Base-by-base conservation (phyloP, 2,113 vertebrate species). In the Vidua chalybeata region DNA sequence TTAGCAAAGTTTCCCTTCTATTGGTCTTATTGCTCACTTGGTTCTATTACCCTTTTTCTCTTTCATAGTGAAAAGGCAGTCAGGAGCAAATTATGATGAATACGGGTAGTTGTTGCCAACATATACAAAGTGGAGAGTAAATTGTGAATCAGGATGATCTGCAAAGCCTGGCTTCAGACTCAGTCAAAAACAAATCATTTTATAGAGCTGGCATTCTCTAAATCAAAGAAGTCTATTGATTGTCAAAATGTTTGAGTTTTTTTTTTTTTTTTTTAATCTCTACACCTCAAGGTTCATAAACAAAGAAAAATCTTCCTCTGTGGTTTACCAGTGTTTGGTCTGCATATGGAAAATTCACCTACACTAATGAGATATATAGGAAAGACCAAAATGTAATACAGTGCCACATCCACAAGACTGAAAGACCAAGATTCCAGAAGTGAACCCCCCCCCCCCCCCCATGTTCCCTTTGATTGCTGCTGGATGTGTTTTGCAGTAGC, bases 401-500 rank as follows among this genome's bases (percentile, higher is more conserved):
- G 23, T 9, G 21, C 11, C 17, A 84, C 12, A 73, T 56, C 15
- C 76, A 31, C 71, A 83, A 59, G 28, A 64, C 35, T 67, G 35
- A 72, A 80, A 48, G 71, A 28, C 8, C 7, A 4, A 69, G 24
- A 76, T 52, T 35, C 14, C 62, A 88, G 66, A 71, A 23, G 5
- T 0, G 21, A 58, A 5, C 2, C 2, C 20, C 15, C 39, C 12
- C 56, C 35, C 24, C 2, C 2, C 20, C 15, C 39, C 12, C 56
- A 59, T 35, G 4, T 61, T 89, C 12, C 20, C 28, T 85, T 86
- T 55, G 39, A 48, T 13, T 86, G 49, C 46, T 76, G 5, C 11
- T 89, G 74, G 35, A 39, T 35, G 21, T 61, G 20, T 73, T 76
- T 64, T 89, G 33, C 49, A 89, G 63, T 64, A 80, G 26, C 18